Evolutionary conservation across 64 coral and sea anemone species (phyloP).

Genomic region (Stichodactyla mertensii): DNA sequence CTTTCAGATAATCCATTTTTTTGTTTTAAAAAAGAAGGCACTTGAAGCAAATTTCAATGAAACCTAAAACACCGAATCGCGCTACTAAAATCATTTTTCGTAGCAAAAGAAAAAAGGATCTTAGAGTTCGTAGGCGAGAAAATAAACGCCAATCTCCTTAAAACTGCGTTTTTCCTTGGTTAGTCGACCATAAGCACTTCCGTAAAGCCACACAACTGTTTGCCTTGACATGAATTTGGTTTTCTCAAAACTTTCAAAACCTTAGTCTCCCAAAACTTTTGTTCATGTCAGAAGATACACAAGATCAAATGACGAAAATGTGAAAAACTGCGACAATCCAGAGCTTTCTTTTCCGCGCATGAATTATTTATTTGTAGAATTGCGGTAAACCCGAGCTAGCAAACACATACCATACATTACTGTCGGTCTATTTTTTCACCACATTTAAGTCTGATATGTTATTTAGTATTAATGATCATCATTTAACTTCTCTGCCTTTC

Average conservation of each 20-base stretch:
- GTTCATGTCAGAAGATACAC: not conserved
- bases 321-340: not conserved
- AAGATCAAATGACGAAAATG: slow-evolving; percentile 15
- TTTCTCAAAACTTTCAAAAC: not conserved
- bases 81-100: not conserved
- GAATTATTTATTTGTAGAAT: slow-evolving; percentile 27
- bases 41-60: too few species aligned
- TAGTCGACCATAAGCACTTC: not conserved
- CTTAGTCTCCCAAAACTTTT: not conserved
- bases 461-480: not conserved
- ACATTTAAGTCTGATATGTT: slow-evolving; percentile 1
- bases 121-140: not conserved
- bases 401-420: slow-evolving; percentile 10
- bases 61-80: too few species aligned
- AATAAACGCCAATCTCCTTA: not conserved
- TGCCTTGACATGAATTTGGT: not conserved
- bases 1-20: not conserved
- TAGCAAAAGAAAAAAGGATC: not conserved
- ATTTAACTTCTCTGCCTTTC: not conserved
- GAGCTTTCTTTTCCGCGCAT: slow-evolving; percentile 11
- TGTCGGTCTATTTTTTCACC: not conserved
- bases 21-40: not conserved
- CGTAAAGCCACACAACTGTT: not conserved
- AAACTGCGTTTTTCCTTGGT: not conserved
- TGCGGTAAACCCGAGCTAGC: slow-evolving; percentile 16